These are phyloP conservation scores for Acropora tenuis DNA, from an alignment of 64 coral and sea anemone species.

Conservation along the genomic window DNA sequence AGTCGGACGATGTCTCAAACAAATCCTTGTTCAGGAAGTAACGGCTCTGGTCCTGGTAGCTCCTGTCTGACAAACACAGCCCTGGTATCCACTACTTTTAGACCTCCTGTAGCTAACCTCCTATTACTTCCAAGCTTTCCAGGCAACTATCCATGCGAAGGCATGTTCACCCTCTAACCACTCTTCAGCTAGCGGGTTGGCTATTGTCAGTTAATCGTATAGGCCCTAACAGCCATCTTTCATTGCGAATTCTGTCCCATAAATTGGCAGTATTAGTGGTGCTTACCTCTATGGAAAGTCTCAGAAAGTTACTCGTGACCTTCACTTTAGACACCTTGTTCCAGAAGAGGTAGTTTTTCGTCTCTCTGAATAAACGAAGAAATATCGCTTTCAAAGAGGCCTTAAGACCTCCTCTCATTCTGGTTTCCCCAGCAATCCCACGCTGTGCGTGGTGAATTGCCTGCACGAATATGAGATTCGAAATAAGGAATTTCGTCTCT, in stretches of 20 bases:
- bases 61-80: neutral
- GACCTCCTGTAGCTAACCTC: neutral
- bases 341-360: slow-evolving; percentile 5
- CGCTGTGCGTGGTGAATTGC: neutral
- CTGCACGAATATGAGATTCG: neutral
- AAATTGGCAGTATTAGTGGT: slow-evolving; percentile 34
- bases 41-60: neutral
- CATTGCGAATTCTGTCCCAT: slow-evolving; percentile 20
- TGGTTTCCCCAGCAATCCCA: neutral
- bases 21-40: neutral
- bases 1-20: neutral
- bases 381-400: neutral
- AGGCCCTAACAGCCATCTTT: neutral
- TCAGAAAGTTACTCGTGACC: slow-evolving; percentile 46
- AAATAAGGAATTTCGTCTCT: neutral
- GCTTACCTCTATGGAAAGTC: slow-evolving; percentile 52
- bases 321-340: slow-evolving; percentile 5
- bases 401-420: too few relatives aligned
- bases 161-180: neutral
- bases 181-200: neutral
- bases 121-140: neutral
- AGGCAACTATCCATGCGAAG: neutral
- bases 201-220: neutral
- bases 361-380: neutral
- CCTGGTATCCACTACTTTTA: neutral